A percentile compares a stretch with the other conserved stretches of the same genome.
Evolutionary conservation across 2,113 vertebrate species (phyloP).

Genomic region (Bubalus kerabau): DNA sequence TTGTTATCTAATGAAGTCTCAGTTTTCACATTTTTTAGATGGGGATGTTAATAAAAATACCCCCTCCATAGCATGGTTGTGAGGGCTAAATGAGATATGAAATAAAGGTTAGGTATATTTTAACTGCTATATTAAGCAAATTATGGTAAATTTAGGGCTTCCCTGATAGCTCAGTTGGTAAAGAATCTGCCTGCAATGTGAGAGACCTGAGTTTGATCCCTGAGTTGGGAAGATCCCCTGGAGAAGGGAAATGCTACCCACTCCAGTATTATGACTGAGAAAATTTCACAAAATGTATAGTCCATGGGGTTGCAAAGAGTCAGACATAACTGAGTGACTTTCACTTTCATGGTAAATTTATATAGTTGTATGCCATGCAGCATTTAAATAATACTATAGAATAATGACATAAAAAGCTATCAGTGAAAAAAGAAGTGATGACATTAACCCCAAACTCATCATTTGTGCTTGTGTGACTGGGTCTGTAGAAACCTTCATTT

Average conservation of each 20-base stretch:
- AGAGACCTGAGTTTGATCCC: neutral
- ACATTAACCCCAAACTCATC: neutral
- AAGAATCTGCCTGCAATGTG: fast-evolving
- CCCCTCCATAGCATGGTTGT: neutral
- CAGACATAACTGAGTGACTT: neutral
- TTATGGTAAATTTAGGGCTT: neutral
- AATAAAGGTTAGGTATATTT: neutral
- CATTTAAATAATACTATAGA: neutral
- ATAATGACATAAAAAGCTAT: neutral
- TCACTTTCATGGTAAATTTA: neutral
- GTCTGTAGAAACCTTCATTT: neutral
- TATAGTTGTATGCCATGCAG: neutral
- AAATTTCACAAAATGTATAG: neutral
- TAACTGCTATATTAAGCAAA: neutral
- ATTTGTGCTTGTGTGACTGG: neutral
- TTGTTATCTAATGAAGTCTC: neutral
- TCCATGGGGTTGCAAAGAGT: neutral
- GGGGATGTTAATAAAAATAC: neutral
- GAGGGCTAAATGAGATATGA: neutral
- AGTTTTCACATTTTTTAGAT: neutral
- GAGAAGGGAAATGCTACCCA: neutral
- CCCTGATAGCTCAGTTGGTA: neutral
- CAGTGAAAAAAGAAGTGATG: neutral
- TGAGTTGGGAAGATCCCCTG: neutral
- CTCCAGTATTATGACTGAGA: neutral